Percentiles rank a stretch among this genome's conserved stretches.
These are phyloP conservation scores for Setophaga kirtlandii DNA, from an alignment of 2,113 vertebrate species.

Conservation along the genomic window DNA sequence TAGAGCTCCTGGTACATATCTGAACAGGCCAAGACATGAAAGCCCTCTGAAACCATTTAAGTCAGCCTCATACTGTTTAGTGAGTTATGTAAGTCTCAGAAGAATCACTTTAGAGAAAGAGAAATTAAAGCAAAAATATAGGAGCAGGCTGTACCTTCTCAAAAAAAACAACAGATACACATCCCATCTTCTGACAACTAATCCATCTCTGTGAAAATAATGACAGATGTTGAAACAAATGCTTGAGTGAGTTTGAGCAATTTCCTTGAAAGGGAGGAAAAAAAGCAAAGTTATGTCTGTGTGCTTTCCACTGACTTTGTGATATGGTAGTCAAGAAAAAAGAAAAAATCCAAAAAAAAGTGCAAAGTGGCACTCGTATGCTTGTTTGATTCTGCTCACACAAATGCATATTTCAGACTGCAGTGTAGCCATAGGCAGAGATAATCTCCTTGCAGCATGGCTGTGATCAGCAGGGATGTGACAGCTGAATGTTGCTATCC, in stretches of 20 bases:
- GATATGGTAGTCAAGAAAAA: neutral
- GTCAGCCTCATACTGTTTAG: neutral
- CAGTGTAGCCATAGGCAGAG: neutral
- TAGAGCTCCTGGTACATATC: neutral
- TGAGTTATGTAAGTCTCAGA: conserved; percentile 3
- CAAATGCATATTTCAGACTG: conserved; percentile 7
- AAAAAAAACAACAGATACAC: conserved; percentile 1
- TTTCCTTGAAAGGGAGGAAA: neutral
- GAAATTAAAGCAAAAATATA: conserved; percentile 1
- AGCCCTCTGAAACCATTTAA: neutral
- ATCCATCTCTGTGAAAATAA: conserved; percentile 2
- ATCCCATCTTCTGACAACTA: conserved; percentile 1
- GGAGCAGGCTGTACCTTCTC: neutral
- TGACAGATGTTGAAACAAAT: conserved; percentile 49
- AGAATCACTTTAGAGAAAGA: neutral
- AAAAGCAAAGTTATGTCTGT: neutral
- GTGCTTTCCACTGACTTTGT: neutral
- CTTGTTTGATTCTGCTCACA: conserved; percentile 7
- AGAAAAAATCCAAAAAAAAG: neutral
- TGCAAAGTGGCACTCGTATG: neutral
- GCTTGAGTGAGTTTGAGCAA: neutral
- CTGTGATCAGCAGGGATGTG: conserved; percentile 33
- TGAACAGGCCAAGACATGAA: neutral
- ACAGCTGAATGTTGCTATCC: conserved; percentile 40
- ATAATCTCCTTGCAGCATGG: conserved; percentile 25